Evolutionary conservation across 2,113 vertebrate genomes (phyloP).

Genomic region (Takifugu bimaculatus): DNA sequence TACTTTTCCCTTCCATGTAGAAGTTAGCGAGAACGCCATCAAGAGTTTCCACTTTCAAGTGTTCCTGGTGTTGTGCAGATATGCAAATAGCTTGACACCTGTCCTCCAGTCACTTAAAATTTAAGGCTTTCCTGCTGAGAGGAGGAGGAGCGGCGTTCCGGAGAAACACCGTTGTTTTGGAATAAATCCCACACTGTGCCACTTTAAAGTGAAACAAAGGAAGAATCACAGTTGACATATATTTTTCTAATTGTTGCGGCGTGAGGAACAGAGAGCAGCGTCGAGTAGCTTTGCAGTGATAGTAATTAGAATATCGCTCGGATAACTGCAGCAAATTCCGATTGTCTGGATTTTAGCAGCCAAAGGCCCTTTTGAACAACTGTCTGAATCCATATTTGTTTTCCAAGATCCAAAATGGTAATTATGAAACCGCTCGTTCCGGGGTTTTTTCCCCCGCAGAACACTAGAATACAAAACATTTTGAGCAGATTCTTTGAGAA

Average conservation of each 20-base stretch:
- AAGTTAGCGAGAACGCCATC: constrained; percentile 36
- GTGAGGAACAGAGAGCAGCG: constrained; percentile 81
- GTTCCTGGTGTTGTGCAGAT: constrained; percentile 34
- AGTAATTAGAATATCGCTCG: constrained; percentile 97
- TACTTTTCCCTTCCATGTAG: constrained; percentile 12
- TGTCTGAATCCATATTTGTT: constrained; percentile 93
- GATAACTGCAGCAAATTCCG: constrained; percentile 98
- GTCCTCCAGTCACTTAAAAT: constrained; percentile 58
- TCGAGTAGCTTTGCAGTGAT: constrained; percentile 88
- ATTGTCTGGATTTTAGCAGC: constrained; percentile 91
- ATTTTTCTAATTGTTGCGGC: constrained; percentile 93
- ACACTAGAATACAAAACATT: constrained; percentile 17
- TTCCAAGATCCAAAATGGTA: constrained; percentile 87
- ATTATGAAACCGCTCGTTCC: constrained; percentile 91
- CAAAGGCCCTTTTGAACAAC: constrained; percentile 82
- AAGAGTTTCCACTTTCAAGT: constrained; percentile 32
- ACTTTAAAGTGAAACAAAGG: constrained; percentile 87
- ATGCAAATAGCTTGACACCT: constrained; percentile 55
- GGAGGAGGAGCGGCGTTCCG: constrained; percentile 52
- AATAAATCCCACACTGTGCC: constrained; percentile 83
- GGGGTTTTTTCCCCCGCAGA: constrained; percentile 64
- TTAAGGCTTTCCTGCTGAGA: constrained; percentile 38
- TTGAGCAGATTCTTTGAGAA: constrained; percentile 68
- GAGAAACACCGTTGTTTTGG: constrained; percentile 77
- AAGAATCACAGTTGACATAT: constrained; percentile 86